phyloP scores from a whole-genome alignment of 2,113 vertebrate species.

The Capra hircus region DNA sequence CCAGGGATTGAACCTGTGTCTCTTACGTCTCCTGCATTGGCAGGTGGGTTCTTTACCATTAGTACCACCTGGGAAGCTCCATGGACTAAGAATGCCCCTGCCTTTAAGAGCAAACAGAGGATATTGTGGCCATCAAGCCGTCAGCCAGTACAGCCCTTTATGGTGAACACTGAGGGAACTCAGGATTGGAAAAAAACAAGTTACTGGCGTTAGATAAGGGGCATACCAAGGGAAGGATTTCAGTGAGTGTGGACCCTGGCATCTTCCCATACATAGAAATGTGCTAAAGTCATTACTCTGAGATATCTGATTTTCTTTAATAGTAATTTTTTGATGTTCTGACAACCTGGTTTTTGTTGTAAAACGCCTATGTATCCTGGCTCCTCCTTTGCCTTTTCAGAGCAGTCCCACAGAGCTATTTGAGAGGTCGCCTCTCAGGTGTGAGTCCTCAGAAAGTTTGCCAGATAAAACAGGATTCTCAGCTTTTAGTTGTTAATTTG shows the following conservation, averaged over 20 bases:
- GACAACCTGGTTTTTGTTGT: neutral
- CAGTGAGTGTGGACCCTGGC: neutral
- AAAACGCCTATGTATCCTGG: neutral
- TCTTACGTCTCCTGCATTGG: neutral
- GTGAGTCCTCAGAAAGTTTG: neutral
- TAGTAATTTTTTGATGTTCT: neutral
- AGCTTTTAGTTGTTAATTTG: neutral
- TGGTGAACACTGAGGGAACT: neutral
- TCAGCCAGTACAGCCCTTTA: neutral
- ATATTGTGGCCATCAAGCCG: neutral
- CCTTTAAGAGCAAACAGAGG: neutral
- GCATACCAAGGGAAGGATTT: neutral
- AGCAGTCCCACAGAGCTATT: neutral
- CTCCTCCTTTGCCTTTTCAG: neutral
- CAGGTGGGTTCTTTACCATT: neutral
- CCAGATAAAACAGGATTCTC: neutral
- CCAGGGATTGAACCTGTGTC: neutral
- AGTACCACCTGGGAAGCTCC: neutral
- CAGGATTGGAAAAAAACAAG: neutral
- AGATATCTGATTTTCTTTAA: neutral
- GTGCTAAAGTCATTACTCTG: neutral
- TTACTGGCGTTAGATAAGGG: neutral
- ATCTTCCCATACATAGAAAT: neutral
- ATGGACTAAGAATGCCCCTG: neutral
- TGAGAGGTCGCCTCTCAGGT: neutral